Evolutionary conservation across 92 coral and sea anemone species (phyloP).

Genomic region (Epizoanthus scotinus): DNA sequence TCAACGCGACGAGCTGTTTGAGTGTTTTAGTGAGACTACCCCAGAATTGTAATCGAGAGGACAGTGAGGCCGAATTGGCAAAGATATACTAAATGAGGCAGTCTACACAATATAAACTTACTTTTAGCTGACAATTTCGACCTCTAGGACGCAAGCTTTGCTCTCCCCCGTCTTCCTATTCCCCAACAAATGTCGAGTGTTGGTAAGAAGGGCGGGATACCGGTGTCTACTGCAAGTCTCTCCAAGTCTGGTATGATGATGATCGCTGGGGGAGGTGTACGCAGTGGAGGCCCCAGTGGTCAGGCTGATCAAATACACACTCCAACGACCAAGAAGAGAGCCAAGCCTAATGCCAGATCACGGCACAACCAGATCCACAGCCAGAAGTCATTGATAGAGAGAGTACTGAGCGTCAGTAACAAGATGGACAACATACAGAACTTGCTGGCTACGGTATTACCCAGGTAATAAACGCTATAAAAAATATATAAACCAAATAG

Average conservation of each 20-base stretch:
- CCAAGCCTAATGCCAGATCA: conserved; percentile 6
- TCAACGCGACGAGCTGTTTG: no score
- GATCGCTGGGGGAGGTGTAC: conserved; percentile 32
- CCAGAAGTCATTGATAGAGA: conserved; percentile 34
- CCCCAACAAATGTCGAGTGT: conserved; percentile 24
- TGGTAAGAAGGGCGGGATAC: conserved; percentile 12
- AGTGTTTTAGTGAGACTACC: no score
- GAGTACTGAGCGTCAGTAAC: conserved; percentile 36
- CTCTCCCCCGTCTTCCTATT: conserved; percentile 18
- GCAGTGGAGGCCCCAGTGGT: not conserved
- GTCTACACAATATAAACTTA: no score
- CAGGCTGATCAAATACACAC: not conserved
- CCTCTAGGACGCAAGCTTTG: conserved; percentile 15
- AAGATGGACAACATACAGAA: conserved; percentile 42
- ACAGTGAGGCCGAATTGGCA: no score
- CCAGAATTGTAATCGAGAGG: no score
- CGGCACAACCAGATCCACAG: conserved; percentile 26
- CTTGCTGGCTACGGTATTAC: conserved; percentile 11
- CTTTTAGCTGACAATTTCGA: no score
- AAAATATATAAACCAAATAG: no score
- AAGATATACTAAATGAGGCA: no score
- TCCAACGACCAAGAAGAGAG: conserved; percentile 16
- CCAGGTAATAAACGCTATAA: not conserved
- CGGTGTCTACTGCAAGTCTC: conserved; percentile 21
- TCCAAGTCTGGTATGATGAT: conserved; percentile 41